Evolutionary conservation across 2,113 vertebrate species (phyloP), one percentile per base, ranked within the genome.

Genomic region (Lanius ludovicianus): DNA sequence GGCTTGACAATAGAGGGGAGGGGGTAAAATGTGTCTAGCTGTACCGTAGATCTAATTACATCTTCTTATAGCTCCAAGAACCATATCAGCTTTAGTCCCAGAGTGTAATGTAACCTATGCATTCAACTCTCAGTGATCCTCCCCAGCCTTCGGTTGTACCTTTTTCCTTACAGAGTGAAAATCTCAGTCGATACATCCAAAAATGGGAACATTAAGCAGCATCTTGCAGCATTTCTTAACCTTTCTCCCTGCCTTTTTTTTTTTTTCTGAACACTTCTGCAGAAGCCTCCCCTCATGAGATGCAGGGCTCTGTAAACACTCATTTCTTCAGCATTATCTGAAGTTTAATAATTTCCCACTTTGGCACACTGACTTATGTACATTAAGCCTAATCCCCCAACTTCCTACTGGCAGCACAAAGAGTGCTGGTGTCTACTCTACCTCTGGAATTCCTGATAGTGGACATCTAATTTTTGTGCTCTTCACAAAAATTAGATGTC

Each of bases 41-140:
- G 74, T 94, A 87, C 87, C 92, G 69, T 52, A 75, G 89, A 91
- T 98, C 89, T 86, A 76, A 92, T 95, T 97, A 95, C 94, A 94
- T 39, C 84, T 93, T 90, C 86, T 64, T 84, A 77, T 44, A 90
- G 73, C 87, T 94, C 84, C 4, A 13, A 97, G 94, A 70, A 97
- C 94, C 96, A 95, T 95, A 95, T 55, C 95, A 96, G 81, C 94
- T 98, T 96, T 91, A 41, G 49, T 78, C 96, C 79, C 95, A 97
- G 64, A 79, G 60, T 71, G 95, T 92, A 96, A 97, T 22, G 87
- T 90, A 97, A 77, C 42, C 89, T 85, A 89, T 74, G 84, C 55
- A 95, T 86, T 85, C 49, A 96, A 15, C 25, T 53, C 53, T 92
- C 81, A 93, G 56, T 23, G 53, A 91, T 89, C 79, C 44, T 65